Evolutionary conservation across 2,797 vertebrate species (phyloP), one percentile per base, ranked within the genome.

Genomic region (Chelidonichthys spinosus): DNA sequence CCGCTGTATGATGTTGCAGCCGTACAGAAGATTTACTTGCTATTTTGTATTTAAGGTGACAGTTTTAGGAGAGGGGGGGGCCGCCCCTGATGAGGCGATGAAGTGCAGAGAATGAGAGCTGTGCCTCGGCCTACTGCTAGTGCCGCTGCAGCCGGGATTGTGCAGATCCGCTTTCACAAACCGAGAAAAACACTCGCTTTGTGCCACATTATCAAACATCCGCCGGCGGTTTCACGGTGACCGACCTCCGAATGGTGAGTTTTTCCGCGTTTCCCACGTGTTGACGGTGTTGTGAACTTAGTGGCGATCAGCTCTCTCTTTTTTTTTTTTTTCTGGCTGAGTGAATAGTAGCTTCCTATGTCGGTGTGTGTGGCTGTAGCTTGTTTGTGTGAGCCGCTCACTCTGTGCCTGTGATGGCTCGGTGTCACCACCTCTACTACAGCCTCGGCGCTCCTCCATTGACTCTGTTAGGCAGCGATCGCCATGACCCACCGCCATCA

Each of bases 221-320:
- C 87, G 88, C 88, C 70, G 88, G 74, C 85, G 92, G 88, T 91
- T 93, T 93, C 90, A 84, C 90, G 84, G 88, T 92, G 91, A 91
- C 91, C 93, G 92, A 93, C 87, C 82, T 91, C 82, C 92, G 91
- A 85, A 95, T 94, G 95, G 95, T 96, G 91, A 95, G 95, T 94
- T 92, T 92, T 78, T 82, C 25, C 70, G 55, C 74, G 32, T 80
- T 89, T 88, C 15, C 82, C 81, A 84, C 86, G 74, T 85, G 83
- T 85, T 87, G 74, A 74, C 69, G 62, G 67, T 82, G 85, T 74
- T 76, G 85, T 88, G 75, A 87, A 85, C 84, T 85, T 87, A 74
- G 69, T 87, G 81, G 52, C 83, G 79, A 82, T 82, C 78, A 60
- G 82, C 65, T 63, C 42, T 58, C 72, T 72, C 84, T 71, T 79